Base-by-base conservation (phyloP, 2,888 invertebrate genomes). In the Ferrisia virgata region DNA sequence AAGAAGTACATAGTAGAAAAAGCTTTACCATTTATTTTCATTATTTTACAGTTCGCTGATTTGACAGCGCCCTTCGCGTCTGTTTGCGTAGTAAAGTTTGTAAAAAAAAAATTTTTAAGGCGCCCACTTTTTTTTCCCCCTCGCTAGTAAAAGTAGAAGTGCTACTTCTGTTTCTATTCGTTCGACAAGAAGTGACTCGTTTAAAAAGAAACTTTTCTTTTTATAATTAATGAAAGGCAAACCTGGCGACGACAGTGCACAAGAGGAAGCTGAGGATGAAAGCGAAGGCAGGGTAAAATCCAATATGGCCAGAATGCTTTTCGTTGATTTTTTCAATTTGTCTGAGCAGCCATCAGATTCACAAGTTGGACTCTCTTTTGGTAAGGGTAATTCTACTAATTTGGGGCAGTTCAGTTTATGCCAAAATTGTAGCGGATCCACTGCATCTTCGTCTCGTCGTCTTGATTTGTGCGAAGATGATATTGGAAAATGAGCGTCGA, bases 111-210 rank as follows among this genome's bases (percentile, higher is more conserved):
- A 8, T 39, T 64, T 64, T 64, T 28, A 64, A 64, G 64, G 28
- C 64, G 64, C 64, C 64, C 31, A 53, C 28, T 64, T 64, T 64
- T 64, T 53, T 53, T 64, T 25, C 8, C 3, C n/a, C n/a, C n/a
- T n/a, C n/a, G n/a, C n/a, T n/a, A n/a, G n/a, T n/a, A n/a, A n/a
- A n/a, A n/a, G n/a, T n/a, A n/a, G n/a, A n/a, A 25, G 15, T 11
- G 22, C 15, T 5, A 47, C n/a, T 47, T 47, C 47, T 47, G 53
- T 53, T 64, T 15, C 64, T 64, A 25, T 64, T 28, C 64, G 28
- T 64, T 64, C 64, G 64, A 64, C 64, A 64, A 64, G 64, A 64
- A 64, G 64, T 64, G 64, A 64, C 64, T 64, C 64, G 25, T 64
- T 64, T 25, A 64, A 64, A 58, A 28, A 64, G 28, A 64, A 64